These are phyloP conservation scores for Sylvilagus bachmani DNA, from an alignment of 2,113 vertebrate species.

Conservation along the genomic window DNA sequence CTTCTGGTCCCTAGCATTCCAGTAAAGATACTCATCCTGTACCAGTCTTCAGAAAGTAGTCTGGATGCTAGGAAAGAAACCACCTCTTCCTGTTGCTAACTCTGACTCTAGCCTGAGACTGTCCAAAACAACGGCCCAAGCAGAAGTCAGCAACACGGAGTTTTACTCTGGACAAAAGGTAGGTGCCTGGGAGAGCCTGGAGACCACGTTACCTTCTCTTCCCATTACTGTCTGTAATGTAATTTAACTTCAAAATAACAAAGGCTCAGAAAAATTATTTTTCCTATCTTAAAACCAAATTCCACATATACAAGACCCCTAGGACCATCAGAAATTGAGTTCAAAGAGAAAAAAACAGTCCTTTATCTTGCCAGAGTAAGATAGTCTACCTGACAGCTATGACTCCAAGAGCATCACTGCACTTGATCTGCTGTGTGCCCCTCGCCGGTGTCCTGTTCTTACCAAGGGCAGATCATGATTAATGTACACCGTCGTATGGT, in stretches of 20 bases:
- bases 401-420: conserved; percentile 10
- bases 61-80: not conserved
- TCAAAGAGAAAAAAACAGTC: not conserved
- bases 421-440: not conserved
- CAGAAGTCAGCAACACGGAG: not conserved
- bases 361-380: not conserved
- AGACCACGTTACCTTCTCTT: not conserved
- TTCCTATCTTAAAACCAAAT: conserved; percentile 61
- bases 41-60: not conserved
- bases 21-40: no score
- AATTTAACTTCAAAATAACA: conserved; percentile 29
- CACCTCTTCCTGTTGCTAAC: not conserved
- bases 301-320: not conserved
- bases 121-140: not conserved
- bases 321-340: conserved; percentile 9
- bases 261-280: conserved; percentile 2
- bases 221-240: not conserved
- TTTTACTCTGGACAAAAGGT: not conserved
- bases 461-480: not conserved
- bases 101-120: not conserved
- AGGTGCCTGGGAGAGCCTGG: no score
- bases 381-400: not conserved
- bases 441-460: not conserved
- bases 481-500: not conserved
- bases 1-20: no score